These are phyloP conservation scores for Onychorhynchus coronatus DNA, from an alignment of 2,113 vertebrate species.

Conservation along the genomic window DNA sequence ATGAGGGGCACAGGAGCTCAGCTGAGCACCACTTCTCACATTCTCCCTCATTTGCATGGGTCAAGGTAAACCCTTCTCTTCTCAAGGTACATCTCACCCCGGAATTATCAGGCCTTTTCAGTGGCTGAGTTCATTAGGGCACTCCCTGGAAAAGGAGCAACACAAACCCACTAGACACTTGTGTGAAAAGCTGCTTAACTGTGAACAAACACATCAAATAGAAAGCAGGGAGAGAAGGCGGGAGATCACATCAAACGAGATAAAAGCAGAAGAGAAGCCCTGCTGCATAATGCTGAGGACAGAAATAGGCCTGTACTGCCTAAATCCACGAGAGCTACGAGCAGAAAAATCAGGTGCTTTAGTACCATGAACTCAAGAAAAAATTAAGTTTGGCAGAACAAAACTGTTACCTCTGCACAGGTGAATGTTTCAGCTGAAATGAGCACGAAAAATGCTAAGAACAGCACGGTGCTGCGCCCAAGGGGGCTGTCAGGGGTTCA, in stretches of 20 bases:
- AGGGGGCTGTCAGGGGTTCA: neutral
- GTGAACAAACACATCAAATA: neutral
- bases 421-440: neutral
- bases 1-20: neutral
- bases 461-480: neutral
- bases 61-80: neutral
- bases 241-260: neutral
- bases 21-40: neutral
- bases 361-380: neutral
- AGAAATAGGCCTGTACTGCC: neutral
- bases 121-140: neutral
- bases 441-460: neutral
- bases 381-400: neutral
- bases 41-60: neutral
- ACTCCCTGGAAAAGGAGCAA: neutral
- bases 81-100: neutral
- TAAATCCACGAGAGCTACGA: neutral
- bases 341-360: neutral
- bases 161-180: neutral
- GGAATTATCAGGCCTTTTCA: accelerated
- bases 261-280: neutral
- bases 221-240: neutral
- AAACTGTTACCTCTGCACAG: neutral
- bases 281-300: accelerated
- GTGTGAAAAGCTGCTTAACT: neutral